phyloP scores from a whole-genome alignment of 1,140 invertebrate species.

The Drosophila kikkawai region DNA sequence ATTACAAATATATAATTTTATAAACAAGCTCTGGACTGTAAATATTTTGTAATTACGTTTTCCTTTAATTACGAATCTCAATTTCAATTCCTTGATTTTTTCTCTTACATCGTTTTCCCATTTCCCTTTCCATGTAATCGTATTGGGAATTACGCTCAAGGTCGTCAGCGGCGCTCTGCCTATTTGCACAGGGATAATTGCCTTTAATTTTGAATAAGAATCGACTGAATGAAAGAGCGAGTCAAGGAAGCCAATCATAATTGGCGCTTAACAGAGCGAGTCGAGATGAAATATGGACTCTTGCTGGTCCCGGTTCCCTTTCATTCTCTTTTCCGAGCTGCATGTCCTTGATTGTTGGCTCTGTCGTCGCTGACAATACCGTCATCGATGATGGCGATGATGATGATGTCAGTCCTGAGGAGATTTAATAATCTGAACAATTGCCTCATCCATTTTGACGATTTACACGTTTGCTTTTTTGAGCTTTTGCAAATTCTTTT shows the following conservation, averaged over 20 bases:
- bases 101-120: conserved; percentile 24
- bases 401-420: conserved; percentile 58
- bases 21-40: neutral
- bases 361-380: conserved; percentile 65
- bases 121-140: conserved; percentile 20
- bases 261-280: conserved; percentile 50
- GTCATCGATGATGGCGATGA: conserved; percentile 34
- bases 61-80: neutral
- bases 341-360: conserved; percentile 37
- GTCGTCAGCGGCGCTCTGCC: conserved; percentile 33
- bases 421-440: conserved; percentile 78
- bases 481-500: neutral
- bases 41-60: conserved; percentile 2
- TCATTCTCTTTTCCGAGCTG: neutral
- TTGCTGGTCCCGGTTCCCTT: conserved; percentile 17
- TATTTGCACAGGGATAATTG: conserved; percentile 73
- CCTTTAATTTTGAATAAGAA: conserved; percentile 70
- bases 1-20: neutral
- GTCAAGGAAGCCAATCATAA: conserved; percentile 60
- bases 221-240: conserved; percentile 32
- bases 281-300: conserved; percentile 22
- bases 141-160: conserved; percentile 20
- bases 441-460: conserved; percentile 59
- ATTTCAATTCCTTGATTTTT: conserved; percentile 1
- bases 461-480: conserved; percentile 71